Evolutionary conservation across 2,113 vertebrate species (phyloP), one percentile per base, ranked within the genome.

Genomic region (Channa argus): DNA sequence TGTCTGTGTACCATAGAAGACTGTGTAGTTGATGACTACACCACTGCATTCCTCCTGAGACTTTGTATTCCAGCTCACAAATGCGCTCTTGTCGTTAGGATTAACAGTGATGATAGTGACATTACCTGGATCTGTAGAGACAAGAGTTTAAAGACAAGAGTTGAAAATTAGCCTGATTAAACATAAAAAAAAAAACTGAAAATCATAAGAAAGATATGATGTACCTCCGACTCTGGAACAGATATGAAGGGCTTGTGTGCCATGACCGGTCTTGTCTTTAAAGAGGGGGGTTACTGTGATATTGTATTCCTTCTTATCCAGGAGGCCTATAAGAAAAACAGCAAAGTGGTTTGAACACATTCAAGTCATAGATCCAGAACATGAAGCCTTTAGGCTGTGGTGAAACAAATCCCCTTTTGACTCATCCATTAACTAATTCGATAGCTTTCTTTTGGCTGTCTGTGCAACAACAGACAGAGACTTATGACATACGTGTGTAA

Each of bases 261-360:
- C 45, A 0, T 52, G 79, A 15, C 92, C 90, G 0, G 90, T 80
- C 58, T 51, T 76, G 41, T 82, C 60, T 33, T 8, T 54, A 44
- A 90, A 72, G 15, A 93, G 75, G 9, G 92, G 86, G 3, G 92
- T 93, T 1, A 93, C 82, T 38, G 88, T 91, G 14, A 93, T 83
- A 8, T 83, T 70, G 65, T 90, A 92, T 3, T 52, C 75, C 36
- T 6, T 85, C 43, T 71, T 85, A 9, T 77, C 71, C 46, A 64
- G n/a, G 3, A 92, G 86, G 33, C 51, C 92, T 93, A 74, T 51
- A 71, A 59, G 55, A 63, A 49, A 47, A n/a, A 63, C 12, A 61
- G n/a, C 5, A 37, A 2, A 51, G 14, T 33, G 15, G 44, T 52
- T 1, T 9, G 24, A 36, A 53, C 10, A 47, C 43, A 54, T 46